phyloP scores from a whole-genome alignment of 2,113 vertebrate species.

The Coregonus clupeaformis region DNA sequence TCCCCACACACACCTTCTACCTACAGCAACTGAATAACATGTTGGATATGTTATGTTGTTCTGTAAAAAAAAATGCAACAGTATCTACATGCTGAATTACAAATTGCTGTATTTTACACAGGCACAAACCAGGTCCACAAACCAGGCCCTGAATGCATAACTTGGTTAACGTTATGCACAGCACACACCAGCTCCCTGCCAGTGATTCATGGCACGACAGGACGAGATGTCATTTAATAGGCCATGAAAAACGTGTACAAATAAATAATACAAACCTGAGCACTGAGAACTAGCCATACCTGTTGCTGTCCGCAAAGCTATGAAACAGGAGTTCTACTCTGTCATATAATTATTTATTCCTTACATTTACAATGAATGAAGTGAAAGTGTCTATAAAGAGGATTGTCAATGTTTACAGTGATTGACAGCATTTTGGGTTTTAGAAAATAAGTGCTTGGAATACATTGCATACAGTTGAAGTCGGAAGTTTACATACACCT shows the following conservation, averaged over 20 bases:
- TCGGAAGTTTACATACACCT: too few species aligned
- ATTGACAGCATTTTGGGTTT: too few species aligned
- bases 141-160: conserved; percentile 52
- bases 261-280: conserved; percentile 18
- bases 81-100: conserved; percentile 41
- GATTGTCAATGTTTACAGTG: too few species aligned
- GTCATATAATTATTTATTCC: neutral
- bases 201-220: conserved; percentile 24
- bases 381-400: too few species aligned
- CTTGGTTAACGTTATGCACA: conserved; percentile 18
- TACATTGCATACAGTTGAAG: too few species aligned
- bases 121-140: conserved; percentile 23
- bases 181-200: neutral
- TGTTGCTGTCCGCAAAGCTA: neutral
- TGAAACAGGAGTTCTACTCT: neutral
- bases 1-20: conserved; percentile 2
- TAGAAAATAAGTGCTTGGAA: too few species aligned
- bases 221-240: conserved; percentile 39
- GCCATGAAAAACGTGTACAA: conserved; percentile 9
- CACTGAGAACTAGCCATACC: neutral
- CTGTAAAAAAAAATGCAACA: conserved; percentile 57
- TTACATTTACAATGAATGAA: too few species aligned
- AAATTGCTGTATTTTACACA: neutral
- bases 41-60: conserved; percentile 11
- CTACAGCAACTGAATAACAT: conserved; percentile 45